These are phyloP conservation scores for Pseudococcus jackbeardsleyi DNA, from an alignment of 2,888 invertebrate genomes.

Conservation along the genomic window DNA sequence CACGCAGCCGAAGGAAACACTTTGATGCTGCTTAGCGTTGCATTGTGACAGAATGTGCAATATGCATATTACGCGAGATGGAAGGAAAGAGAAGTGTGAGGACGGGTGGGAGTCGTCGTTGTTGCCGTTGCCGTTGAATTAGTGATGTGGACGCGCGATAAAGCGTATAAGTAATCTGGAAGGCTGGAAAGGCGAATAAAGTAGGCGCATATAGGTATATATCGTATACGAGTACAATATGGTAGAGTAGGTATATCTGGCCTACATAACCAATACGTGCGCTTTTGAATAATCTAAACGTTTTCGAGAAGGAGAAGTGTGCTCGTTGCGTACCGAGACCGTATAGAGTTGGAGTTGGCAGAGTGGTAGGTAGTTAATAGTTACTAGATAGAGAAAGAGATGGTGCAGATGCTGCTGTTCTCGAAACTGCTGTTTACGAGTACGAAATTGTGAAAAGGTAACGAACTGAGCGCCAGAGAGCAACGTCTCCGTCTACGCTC, in stretches of 20 bases:
- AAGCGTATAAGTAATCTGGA: not conserved
- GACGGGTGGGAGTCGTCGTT: not conserved
- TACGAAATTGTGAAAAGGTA: not conserved
- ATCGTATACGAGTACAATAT: not conserved
- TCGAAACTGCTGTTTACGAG: not conserved
- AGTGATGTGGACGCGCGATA: not conserved
- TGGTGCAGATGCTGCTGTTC: not conserved
- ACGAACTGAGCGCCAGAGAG: not conserved
- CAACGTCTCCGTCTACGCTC: not conserved
- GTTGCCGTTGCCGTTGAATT: not conserved
- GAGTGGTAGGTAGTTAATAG: too few relatives aligned
- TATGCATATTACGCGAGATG: not conserved
- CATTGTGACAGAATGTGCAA: too few relatives aligned
- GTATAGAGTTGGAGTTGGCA: too few relatives aligned
- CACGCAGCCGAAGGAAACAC: not conserved
- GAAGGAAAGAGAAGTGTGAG: not conserved
- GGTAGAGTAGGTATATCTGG: too few relatives aligned
- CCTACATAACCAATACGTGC: not conserved
- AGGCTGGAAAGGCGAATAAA: not conserved
- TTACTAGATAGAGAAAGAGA: not conserved
- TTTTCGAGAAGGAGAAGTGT: not conserved
- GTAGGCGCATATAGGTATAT: not conserved
- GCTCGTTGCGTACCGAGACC: not conserved
- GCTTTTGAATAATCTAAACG: not conserved
- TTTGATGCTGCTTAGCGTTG: not conserved